A percentile compares a stretch with the other conserved stretches of the same genome.
These are phyloP conservation scores for Urocynchramus pylzowi DNA, from an alignment of 2,113 vertebrate species.

Conservation along the genomic window DNA sequence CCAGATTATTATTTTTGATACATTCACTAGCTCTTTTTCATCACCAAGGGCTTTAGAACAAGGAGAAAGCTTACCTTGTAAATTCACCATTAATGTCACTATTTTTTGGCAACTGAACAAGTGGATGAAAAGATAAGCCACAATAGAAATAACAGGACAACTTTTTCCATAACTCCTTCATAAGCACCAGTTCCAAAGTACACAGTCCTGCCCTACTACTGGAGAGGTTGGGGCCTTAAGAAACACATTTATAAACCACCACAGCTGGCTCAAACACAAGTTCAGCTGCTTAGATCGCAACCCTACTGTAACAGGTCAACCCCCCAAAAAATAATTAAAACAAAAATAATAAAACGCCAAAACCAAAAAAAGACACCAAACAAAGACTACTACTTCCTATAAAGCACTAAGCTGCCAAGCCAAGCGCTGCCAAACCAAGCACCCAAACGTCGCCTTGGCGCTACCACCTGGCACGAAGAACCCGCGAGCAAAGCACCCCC, in stretches of 20 bases:
- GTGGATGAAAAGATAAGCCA: not conserved
- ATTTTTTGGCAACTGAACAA: not conserved
- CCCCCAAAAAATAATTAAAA: not conserved
- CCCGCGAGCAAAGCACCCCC: accelerated
- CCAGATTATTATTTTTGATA: not conserved
- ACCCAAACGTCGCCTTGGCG: accelerated
- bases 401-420: not conserved
- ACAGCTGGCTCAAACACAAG: not conserved
- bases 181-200: not conserved
- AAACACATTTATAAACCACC: not conserved
- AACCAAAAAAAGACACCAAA: not conserved
- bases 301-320: not conserved
- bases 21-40: not conserved
- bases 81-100: not conserved
- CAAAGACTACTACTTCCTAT: not conserved
- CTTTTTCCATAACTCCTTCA: not conserved
- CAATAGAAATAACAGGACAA: not conserved
- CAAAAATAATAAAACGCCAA: no score
- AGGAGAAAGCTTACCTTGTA: not conserved
- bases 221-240: not conserved
- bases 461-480: accelerated
- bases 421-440: not conserved
- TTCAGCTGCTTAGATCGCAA: not conserved
- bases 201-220: no score
- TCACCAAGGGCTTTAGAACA: not conserved